Evolutionary conservation across 2,888 invertebrate species (phyloP), one percentile per base, ranked within the genome.

Genomic region (Caenorhabditis uteleia): DNA sequence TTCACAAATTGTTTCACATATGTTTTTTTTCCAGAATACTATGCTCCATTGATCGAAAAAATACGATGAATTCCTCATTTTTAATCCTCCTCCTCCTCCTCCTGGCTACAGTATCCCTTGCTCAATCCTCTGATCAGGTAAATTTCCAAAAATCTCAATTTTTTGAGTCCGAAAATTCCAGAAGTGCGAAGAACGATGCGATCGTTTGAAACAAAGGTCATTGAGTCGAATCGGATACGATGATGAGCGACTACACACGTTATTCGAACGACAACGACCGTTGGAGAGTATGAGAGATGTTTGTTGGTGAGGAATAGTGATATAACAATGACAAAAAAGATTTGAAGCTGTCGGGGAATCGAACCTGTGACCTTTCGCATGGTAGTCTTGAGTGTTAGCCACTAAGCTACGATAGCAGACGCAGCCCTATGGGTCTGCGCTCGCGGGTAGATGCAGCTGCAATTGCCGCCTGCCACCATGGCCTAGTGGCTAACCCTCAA

Each of bases 191-290:
- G 61, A 67, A 16, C 48, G 73, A 54, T 73, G 73, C 50, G 34
- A 45, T 10, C 61, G 73, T 4, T 42, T 73, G 8, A 68, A 73
- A 34, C 50, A 56, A 25, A 47, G 73, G 43, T 62, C 70, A n/a
- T 36, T 73, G 29, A 44, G 48, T 12, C 46, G 70, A 42, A 57
- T 68, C 8, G 68, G 61, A 23, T 68, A 70, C 40, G 68, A 67
- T 33, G 60, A 55, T 38, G 54, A 58, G 49, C 36, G 65, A 51
- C 16, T 67, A 21, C 29, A 50, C n/a, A 25, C 40, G 2, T 33
- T 72, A 10, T 59, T 72, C 39, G 69, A 72, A 39, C 48, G 59
- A 58, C 72, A 69, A 58, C 53, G 65, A 56, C 72, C 72, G n/a
- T 26, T 56, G 14, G 58, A 59, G 16, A 64, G 56, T n/a, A 39